Evolutionary conservation across 2,113 vertebrate genomes (phyloP).

Genomic region (Otocyon megalotis): DNA sequence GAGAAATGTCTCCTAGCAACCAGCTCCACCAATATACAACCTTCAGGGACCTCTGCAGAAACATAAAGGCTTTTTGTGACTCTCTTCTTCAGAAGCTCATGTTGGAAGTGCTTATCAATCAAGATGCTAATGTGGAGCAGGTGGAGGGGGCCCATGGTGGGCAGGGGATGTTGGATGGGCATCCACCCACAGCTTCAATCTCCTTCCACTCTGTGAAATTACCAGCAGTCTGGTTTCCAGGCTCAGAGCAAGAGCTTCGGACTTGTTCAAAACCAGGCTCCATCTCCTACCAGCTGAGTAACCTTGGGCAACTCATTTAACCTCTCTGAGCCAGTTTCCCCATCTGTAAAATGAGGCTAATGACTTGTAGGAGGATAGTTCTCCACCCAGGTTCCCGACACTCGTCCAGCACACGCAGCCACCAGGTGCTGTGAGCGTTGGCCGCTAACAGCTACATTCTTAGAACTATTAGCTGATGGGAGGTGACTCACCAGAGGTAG

Average conservation of each 20-base stretch:
- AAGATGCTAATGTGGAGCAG: constrained; percentile 39
- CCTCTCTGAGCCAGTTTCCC: background rate
- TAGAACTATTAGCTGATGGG: background rate
- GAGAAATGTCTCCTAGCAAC: constrained; percentile 91
- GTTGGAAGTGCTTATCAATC: constrained; percentile 19
- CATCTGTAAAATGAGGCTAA: background rate
- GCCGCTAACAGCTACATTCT: background rate
- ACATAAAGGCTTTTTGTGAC: constrained; percentile 86
- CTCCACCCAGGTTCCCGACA: background rate
- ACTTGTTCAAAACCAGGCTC: background rate
- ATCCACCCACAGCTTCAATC: no score
- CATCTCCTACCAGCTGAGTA: background rate
- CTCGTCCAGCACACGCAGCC: background rate
- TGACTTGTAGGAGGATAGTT: background rate
- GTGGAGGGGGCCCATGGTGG: background rate
- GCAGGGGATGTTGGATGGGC: background rate
- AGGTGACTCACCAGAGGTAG: background rate
- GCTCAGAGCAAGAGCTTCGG: background rate
- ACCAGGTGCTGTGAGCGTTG: fast-evolving
- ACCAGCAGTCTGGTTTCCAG: background rate
- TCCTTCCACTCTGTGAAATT: background rate
- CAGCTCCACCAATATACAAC: constrained; percentile 80
- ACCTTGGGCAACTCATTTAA: background rate
- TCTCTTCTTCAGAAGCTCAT: constrained; percentile 61
- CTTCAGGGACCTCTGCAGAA: constrained; percentile 83